Percentiles rank a stretch among this genome's conserved stretches.
Evolutionary conservation across 2,113 vertebrate species (phyloP).

Genomic region (Pavo muticus): DNA sequence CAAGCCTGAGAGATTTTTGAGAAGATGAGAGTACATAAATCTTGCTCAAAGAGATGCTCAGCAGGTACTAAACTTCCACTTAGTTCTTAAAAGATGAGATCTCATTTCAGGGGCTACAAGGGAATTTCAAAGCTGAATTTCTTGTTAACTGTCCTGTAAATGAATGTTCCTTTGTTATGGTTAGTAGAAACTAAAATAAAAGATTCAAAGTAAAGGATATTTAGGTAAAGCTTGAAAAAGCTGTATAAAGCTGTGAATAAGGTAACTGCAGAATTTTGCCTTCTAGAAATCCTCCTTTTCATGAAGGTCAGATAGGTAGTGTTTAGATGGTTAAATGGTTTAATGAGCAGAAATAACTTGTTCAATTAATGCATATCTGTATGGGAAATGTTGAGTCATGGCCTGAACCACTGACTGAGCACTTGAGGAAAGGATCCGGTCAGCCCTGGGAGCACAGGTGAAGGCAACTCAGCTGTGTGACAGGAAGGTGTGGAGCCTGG

Average conservation of each 20-base stretch:
- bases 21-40: neutral
- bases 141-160: neutral
- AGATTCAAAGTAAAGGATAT: neutral
- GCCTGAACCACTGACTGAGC: too few relatives aligned
- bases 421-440: too few relatives aligned
- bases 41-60: neutral
- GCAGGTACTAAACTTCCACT: neutral
- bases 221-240: neutral
- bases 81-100: neutral
- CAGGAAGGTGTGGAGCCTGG: too few relatives aligned
- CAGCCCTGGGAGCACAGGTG: too few relatives aligned
- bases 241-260: neutral
- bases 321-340: neutral
- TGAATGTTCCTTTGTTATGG: neutral
- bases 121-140: constrained; percentile 11
- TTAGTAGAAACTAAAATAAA: neutral
- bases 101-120: neutral
- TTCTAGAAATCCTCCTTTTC: neutral
- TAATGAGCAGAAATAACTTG: neutral
- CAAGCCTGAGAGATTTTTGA: neutral
- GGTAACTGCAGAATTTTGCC: neutral
- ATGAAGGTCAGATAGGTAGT: neutral
- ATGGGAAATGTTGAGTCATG: too few relatives aligned
- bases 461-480: too few relatives aligned
- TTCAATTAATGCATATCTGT: neutral